These are phyloP conservation scores for Trichonephila clavipes DNA, from an alignment of 1,140 invertebrate genomes.

Conservation along the genomic window DNA sequence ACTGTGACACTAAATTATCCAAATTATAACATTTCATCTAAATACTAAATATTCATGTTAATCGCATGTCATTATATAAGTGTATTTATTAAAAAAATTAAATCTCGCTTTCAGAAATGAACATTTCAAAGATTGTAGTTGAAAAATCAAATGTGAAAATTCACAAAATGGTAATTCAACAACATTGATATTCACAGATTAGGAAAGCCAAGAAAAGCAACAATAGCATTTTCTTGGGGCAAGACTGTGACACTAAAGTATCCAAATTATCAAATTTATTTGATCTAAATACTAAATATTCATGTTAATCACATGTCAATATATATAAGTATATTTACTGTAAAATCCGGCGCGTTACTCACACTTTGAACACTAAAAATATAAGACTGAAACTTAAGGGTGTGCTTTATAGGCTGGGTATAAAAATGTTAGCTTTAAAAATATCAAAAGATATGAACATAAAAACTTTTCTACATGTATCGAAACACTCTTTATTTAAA, in stretches of 20 bases:
- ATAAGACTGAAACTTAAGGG: too few species aligned
- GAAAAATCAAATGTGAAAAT: not conserved
- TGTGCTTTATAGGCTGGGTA: too few species aligned
- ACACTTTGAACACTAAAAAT: too few species aligned
- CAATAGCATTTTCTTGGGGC: slow-evolving; percentile 6
- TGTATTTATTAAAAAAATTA: too few species aligned
- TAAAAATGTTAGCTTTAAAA: too few species aligned
- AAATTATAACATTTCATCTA: not conserved
- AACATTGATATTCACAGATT: slow-evolving; percentile 37
- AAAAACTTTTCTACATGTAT: too few species aligned
- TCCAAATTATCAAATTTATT: not conserved
- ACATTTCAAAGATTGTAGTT: not conserved
- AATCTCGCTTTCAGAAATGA: not conserved
- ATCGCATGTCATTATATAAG: too few species aligned
- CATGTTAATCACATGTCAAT: not conserved
- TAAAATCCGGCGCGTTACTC: too few species aligned
- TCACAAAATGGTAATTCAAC: not conserved
- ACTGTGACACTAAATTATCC: not conserved
- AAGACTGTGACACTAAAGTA: not conserved
- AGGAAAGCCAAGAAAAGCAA: slow-evolving; percentile 18
- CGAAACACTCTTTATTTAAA: too few species aligned
- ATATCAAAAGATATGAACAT: too few species aligned
- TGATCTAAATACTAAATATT: not conserved
- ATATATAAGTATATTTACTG: too few species aligned
- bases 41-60: not conserved